Percentiles rank a stretch among this genome's conserved stretches.
phyloP scores from a whole-genome alignment of 2,113 vertebrate species.

The Gallinago media region DNA sequence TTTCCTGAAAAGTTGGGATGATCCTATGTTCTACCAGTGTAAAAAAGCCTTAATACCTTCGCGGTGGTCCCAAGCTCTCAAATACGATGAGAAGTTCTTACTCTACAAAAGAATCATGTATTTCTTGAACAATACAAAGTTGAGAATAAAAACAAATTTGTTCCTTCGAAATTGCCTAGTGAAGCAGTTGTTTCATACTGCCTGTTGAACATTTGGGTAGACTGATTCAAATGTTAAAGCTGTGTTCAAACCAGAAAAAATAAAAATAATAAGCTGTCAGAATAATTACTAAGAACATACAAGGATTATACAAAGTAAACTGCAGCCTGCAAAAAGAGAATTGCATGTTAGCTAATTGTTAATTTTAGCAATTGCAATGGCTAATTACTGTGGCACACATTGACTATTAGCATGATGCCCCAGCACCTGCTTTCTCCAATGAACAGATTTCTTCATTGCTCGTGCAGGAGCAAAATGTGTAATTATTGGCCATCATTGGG shows the following conservation, averaged over 20 bases:
- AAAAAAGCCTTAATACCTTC: background rate
- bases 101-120: constrained; percentile 48
- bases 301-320: constrained; percentile 95
- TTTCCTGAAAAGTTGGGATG: background rate
- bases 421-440: constrained; percentile 98
- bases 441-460: constrained; percentile 88
- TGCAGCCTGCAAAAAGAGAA: constrained; percentile 91
- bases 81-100: constrained; percentile 41
- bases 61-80: constrained; percentile 4
- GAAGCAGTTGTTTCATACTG: constrained; percentile 81
- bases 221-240: constrained; percentile 84
- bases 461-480: constrained; percentile 98
- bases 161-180: constrained; percentile 78
- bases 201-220: constrained; percentile 85
- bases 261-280: constrained; percentile 91
- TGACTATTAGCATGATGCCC: constrained; percentile 99
- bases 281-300: constrained; percentile 90
- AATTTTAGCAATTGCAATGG: constrained; percentile 97
- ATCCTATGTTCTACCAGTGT: background rate
- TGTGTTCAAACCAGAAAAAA: constrained; percentile 86
- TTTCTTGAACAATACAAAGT: constrained; percentile 74
- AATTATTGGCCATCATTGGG: constrained; percentile 99
- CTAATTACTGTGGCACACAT: constrained; percentile 98
- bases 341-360: constrained; percentile 99
- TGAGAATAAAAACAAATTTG: constrained; percentile 78